Evolutionary conservation across 2,888 invertebrate species (phyloP).

Genomic region (Lobophora halterata): DNA sequence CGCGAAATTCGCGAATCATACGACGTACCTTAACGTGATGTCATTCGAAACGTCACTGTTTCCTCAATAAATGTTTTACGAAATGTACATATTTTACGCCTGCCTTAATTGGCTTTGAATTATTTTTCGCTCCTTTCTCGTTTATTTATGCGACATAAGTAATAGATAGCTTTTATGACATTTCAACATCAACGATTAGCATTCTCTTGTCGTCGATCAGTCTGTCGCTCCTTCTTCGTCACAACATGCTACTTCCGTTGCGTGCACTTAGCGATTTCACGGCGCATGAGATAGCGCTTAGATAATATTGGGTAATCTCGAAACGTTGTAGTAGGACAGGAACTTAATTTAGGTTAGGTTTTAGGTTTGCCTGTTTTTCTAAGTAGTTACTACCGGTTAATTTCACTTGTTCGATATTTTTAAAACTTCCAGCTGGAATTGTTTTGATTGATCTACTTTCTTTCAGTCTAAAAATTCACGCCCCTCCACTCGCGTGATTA

Average conservation of each 20-base stretch:
- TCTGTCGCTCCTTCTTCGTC: slow-evolving; percentile 37
- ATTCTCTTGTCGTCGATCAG: slow-evolving; percentile 42
- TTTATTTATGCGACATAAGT: slow-evolving; percentile 9
- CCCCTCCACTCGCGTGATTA: too few species aligned
- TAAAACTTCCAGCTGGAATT: too few species aligned
- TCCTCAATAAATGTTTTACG: slow-evolving; percentile 21
- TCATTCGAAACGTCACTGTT: slow-evolving; percentile 41
- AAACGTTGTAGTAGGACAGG: too few species aligned
- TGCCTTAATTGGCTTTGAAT: slow-evolving; percentile 12
- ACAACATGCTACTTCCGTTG: slow-evolving; percentile 38
- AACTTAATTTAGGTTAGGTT: too few species aligned
- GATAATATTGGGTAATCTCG: slow-evolving; percentile 2
- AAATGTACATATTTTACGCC: slow-evolving; percentile 5
- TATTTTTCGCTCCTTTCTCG: slow-evolving; percentile 23
- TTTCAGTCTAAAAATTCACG: too few species aligned
- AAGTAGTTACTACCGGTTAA: too few species aligned
- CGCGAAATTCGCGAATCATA: slow-evolving; percentile 25
- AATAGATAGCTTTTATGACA: slow-evolving; percentile 15
- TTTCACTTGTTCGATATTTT: too few species aligned
- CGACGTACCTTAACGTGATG: slow-evolving; percentile 40
- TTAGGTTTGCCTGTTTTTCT: too few species aligned
- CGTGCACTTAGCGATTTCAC: slow-evolving; percentile 56
- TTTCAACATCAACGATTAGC: slow-evolving; percentile 38
- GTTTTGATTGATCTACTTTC: too few species aligned
- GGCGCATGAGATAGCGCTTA: slow-evolving; percentile 32